Evolutionary conservation across 2,113 vertebrate species (phyloP), one percentile per base, ranked within the genome.

Genomic region (Apteryx mantelli): DNA sequence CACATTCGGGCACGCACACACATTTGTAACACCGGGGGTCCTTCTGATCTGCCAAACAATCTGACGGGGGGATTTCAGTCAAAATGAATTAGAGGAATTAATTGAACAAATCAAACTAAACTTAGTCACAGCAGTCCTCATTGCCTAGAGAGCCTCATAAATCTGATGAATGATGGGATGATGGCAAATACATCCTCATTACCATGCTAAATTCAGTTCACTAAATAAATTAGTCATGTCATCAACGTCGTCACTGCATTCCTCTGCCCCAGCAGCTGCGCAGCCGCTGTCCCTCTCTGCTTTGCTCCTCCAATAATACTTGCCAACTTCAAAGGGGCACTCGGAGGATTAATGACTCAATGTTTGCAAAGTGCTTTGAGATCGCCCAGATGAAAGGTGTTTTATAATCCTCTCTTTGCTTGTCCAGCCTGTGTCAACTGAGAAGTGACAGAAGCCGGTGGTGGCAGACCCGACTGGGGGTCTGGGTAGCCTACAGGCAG

Each of bases 101-200:
- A 93, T 88, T 93, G 88, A 95, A 95, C 83, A 95, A 93, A 97
- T 91, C 94, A 97, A 97, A 87, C 88, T 90, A 96, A 97, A 93
- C 81, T 97, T 95, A 96, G 91, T 53, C 96, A 95, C 71, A 95
- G 95, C 88, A 74, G 93, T 9, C 13, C 75, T 96, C 92, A 94
- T 77, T 93, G 94, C 91, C 85, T 91, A 92, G 81, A 97, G 86
- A 97, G 85, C 85, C 91, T 78, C 92, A 94, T 96, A 97, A 96
- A 97, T 97, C 93, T 91, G 46, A 97, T 94, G 93, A 96, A 60
- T 88, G 96, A 96, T 76, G 94, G 94, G 92, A 97, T 86, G 96
- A 68, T 94, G 86, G 93, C 96, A 97, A 96, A 96, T 96, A 96
- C 97, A 96, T 96, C 93, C 95, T 97, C 94, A 97, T 97, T 97